phyloP scores from a whole-genome alignment of 2,888 invertebrate species.

The Campoplex capitator region DNA sequence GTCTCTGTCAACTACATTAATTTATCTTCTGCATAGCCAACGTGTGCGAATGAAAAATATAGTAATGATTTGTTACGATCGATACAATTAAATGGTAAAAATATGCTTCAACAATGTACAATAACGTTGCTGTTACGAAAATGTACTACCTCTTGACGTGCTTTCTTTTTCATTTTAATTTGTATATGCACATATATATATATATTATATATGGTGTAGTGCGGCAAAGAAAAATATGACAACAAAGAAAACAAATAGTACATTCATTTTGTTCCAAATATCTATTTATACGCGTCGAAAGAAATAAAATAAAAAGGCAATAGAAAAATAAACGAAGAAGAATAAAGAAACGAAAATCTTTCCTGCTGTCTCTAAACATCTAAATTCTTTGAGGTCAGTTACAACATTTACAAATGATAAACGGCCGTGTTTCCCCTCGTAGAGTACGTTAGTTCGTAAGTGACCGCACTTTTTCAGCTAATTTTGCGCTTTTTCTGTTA shows the following conservation, averaged over 20 bases:
- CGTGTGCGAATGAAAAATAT: slow-evolving; percentile 73
- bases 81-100: slow-evolving; percentile 78
- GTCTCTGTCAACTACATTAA: slow-evolving; percentile 77
- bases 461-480: slow-evolving; percentile 54
- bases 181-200: slow-evolving; percentile 41
- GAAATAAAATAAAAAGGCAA: slow-evolving; percentile 23
- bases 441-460: slow-evolving; percentile 64
- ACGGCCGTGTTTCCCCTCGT: slow-evolving; percentile 66
- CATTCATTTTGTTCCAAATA: slow-evolving; percentile 75
- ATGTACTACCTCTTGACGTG: slow-evolving; percentile 12
- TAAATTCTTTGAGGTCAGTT: slow-evolving; percentile 64
- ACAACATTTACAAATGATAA: slow-evolving; percentile 69
- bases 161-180: slow-evolving; percentile 62
- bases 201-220: slow-evolving; percentile 56
- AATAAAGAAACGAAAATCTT: slow-evolving; percentile 39
- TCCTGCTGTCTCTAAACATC: slow-evolving; percentile 60
- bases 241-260: slow-evolving; percentile 79
- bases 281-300: slow-evolving; percentile 76
- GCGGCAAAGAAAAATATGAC: slow-evolving; percentile 71
- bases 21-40: slow-evolving; percentile 79
- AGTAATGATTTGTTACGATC: slow-evolving; percentile 74
- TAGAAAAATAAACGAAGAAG: slow-evolving; percentile 42
- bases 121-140: slow-evolving; percentile 68
- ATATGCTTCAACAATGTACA: slow-evolving; percentile 76
- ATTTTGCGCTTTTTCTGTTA: slow-evolving; percentile 61